Base-by-base conservation (phyloP, 2,797 vertebrate species). In the Antrozous pallidus region DNA sequence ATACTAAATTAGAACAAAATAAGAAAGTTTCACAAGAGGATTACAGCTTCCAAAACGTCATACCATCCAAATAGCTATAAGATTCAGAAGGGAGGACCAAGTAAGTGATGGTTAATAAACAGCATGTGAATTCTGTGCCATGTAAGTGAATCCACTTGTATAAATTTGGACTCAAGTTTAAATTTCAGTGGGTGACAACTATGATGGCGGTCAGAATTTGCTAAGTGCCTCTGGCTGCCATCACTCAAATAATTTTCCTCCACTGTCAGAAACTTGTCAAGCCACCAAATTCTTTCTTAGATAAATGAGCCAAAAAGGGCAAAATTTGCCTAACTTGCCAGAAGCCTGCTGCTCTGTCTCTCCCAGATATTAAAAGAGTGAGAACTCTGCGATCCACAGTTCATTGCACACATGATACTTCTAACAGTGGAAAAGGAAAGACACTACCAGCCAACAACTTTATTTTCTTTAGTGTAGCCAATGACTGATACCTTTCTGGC, bases 141-240 rank as follows among this genome's bases (percentile, higher is more conserved):
- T 73, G 58, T 96, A 96, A 97, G 92, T 96, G 92, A 96, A 97
- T 90, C 94, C 95, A 96, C 95, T 94, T 96, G 90, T 96, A 74
- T 81, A 96, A 95, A 94, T 97, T 91, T 86, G 74, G 65, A 93
- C 86, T 97, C 24, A 11, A 88, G 91, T 93, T 96, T 94, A 83
- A 94, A 65, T 96, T 97, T 95, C 77, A 42, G 71, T 92, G 90
- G 94, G 82, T 94, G 95, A 96, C 91, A 91, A 92, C 94, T 77
- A 49, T 77, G 85, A 94, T 86, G 93, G 96, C 86, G 85, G 93
- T 95, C 95, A 95, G 94, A 94, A 95, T 95, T 95, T 95, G 88
- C 89, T 96, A 94, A 94, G 78, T 94, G 78, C 93, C 81, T 95
- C 84, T 95, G 94, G 83, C 93, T 79, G 81, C 94, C 77, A 88